Conservation (phyloP, 2,888 invertebrate genomes). For the Xylota segnis region DNA sequence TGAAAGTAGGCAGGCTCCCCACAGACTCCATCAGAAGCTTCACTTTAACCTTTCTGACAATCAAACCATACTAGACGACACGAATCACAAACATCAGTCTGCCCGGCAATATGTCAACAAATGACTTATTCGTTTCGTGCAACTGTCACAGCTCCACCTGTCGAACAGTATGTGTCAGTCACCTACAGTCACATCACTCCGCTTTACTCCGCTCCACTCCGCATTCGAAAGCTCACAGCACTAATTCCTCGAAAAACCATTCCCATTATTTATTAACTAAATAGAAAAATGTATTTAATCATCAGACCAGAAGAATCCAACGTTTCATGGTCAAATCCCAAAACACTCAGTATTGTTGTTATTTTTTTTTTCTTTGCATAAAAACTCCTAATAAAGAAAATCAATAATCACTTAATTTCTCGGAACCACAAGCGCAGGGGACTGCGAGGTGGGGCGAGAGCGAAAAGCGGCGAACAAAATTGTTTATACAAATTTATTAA, state of each 20-base stretch:
- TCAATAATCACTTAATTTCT: conserved; percentile 53
- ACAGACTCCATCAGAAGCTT: too few relatives aligned
- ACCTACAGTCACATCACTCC: conserved; percentile 19
- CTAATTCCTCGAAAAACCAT: conserved; percentile 26
- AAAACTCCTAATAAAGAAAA: conserved; percentile 42
- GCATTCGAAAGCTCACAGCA: neutral
- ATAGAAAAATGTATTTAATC: conserved; percentile 38
- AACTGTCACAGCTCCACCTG: conserved; percentile 25
- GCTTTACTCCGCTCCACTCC: neutral
- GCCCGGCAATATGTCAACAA: too few relatives aligned
- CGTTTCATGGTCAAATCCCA: conserved; percentile 48
- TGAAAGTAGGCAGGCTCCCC: too few relatives aligned
- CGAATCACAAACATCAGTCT: too few relatives aligned
- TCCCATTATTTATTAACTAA: conserved; percentile 25
- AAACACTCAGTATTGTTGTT: conserved; percentile 7
- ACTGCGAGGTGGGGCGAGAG: neutral
- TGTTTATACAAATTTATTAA: conserved; percentile 52
- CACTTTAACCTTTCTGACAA: too few relatives aligned
- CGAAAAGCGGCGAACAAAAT: conserved; percentile 10
- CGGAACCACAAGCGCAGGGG: conserved; percentile 8
- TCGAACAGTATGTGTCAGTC: conserved; percentile 28
- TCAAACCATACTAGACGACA: too few relatives aligned
- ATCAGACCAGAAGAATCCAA: conserved; percentile 26
- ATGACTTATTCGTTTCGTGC: neutral
- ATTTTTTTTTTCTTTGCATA: conserved; percentile 21